Percentiles rank a stretch among this genome's conserved stretches.
Conservation (phyloP, 2,888 invertebrate species). For the Malachius bipustulatus region DNA sequence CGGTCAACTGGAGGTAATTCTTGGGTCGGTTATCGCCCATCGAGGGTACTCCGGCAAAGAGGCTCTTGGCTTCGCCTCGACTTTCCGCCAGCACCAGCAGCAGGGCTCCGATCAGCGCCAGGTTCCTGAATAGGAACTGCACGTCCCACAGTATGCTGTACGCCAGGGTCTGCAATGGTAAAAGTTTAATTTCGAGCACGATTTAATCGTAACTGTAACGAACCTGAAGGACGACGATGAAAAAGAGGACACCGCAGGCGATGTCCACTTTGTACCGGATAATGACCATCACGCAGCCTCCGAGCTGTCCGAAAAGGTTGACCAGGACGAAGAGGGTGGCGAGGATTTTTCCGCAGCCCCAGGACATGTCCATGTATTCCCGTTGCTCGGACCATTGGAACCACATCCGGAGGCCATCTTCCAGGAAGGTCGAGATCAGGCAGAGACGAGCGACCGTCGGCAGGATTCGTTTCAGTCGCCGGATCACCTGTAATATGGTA, state of each 20-base stretch:
- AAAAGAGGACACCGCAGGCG: conserved; percentile 85
- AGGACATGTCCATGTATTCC: conserved; percentile 95
- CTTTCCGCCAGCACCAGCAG: conserved; percentile 93
- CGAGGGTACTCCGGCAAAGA: conserved; percentile 91
- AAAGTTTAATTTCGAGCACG: conserved; percentile 1
- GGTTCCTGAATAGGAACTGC: conserved; percentile 90
- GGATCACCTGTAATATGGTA: conserved; percentile 72
- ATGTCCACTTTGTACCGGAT: conserved; percentile 81
- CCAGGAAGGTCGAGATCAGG: conserved; percentile 95
- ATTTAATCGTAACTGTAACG: conserved; percentile 18
- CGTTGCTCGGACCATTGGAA: conserved; percentile 96
- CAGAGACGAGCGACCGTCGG: conserved; percentile 94
- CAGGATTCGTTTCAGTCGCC: conserved; percentile 82
- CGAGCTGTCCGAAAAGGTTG: conserved; percentile 91
- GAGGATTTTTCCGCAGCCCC: conserved; percentile 90
- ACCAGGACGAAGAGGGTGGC: conserved; percentile 91
- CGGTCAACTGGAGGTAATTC: conserved; percentile 90
- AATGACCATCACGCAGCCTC: conserved; percentile 94
- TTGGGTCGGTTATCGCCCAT: conserved; percentile 94
- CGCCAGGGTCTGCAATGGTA: conserved; percentile 64
- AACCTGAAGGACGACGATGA: conserved; percentile 93
- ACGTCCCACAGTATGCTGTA: conserved; percentile 98
- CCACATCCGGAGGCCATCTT: conserved; percentile 99
- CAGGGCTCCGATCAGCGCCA: conserved; percentile 95
- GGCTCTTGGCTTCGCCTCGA: conserved; percentile 80